Evolutionary conservation across 2,113 vertebrate genomes (phyloP), one percentile per base, ranked within the genome.

Genomic region (Alouatta palliata): DNA sequence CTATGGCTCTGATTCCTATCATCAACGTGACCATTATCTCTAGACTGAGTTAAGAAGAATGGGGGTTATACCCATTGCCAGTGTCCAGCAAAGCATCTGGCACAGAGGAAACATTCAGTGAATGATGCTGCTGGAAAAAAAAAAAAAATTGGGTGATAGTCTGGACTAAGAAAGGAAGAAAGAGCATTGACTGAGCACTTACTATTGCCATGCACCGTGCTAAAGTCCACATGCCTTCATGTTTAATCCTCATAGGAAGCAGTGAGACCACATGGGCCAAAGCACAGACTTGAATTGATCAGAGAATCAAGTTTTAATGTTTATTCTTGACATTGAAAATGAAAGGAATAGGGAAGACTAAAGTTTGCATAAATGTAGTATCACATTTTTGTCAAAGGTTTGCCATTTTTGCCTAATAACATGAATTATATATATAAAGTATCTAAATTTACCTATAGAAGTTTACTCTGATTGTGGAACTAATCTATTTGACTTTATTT

Each of bases 281-380:
- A 86, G 40, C 16, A 68, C 1, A 84, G 47, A 86, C 27, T 37
- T 76, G 87, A 82, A 91, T 87, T 95, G 91, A 91, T 52, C 23
- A 73, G 45, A 93, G 77, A 96, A 73, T 75, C 61, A 86, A 93
- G 73, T 58, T 91, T 83, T 40, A 85, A 37, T 37, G 73, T 68
- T 96, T 54, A 80, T 81, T 79, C 47, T 90, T 94, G 23, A 83
- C 35, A 84, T 17, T 84, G 58, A 96, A 97, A 97, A 79, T 77
- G 25, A 96, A 94, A 84, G 27, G 21, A 87, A 94, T 6, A 52
- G 47, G 70, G 64, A 91, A 73, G 84, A 91, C 1, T 75, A 37
- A 82, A 64, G 73, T 84, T 75, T 88, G 8, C 54, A 77, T 52
- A 92, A 64, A 73, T 83, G 2, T 77, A 81, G 11, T 54, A 92